phyloP scores from a whole-genome alignment of 92 coral and sea anemone species.

The Phenganax stokvisi region DNA sequence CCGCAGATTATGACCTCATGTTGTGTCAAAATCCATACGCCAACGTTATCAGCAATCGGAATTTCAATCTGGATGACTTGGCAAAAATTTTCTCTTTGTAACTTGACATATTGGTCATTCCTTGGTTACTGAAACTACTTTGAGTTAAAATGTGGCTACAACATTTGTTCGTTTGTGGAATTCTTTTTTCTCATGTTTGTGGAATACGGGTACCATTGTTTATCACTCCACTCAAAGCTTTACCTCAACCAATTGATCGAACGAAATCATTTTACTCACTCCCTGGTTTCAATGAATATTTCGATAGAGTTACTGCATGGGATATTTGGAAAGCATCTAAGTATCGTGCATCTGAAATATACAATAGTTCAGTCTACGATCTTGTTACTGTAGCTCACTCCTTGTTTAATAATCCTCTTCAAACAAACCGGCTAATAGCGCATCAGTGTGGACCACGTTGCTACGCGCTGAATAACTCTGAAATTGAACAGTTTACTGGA shows the following conservation, averaged over 20 bases:
- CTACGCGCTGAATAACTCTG: constrained; percentile 11
- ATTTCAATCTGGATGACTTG: neutral
- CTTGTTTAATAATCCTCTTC: neutral
- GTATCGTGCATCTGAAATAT: neutral
- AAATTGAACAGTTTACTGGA: neutral
- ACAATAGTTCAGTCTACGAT: neutral
- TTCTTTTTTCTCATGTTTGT: neutral
- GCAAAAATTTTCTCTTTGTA: neutral
- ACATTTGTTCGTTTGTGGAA: constrained; percentile 1
- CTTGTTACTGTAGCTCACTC: constrained; percentile 1
- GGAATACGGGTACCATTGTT: constrained; percentile 26
- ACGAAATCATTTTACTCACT: neutral
- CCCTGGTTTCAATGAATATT: neutral
- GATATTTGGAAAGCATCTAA: constrained; percentile 18
- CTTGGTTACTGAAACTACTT: neutral
- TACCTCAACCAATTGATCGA: constrained; percentile 19
- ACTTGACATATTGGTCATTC: neutral
- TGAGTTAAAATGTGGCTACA: constrained; percentile 3
- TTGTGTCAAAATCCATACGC: neutral
- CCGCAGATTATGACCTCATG: neutral
- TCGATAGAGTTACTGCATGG: constrained; percentile 26
- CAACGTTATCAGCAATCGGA: constrained; percentile 4
- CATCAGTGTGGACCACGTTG: constrained; percentile 5
- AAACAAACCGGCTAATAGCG: neutral
- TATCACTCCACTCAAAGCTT: constrained; percentile 20